Conservation (phyloP, 1,140 invertebrate species). For the Latrodectus geometricus region DNA sequence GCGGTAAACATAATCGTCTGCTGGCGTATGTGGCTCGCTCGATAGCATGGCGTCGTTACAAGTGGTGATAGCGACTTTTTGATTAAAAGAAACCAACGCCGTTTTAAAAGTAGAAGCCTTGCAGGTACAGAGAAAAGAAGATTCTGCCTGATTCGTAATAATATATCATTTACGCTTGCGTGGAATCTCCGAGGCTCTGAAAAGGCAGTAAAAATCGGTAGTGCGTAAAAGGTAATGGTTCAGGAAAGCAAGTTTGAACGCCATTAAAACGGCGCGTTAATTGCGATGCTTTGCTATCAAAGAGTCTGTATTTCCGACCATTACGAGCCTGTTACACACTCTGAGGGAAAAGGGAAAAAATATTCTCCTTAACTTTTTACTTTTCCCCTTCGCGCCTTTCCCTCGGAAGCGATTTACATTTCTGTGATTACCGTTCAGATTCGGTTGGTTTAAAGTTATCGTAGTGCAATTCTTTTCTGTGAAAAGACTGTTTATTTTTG, state of each 20-base stretch:
- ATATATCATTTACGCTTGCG: conserved; percentile 52
- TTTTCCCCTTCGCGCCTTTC: background rate
- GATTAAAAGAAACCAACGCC: conserved; percentile 42
- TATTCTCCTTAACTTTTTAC: background rate
- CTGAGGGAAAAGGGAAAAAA: background rate
- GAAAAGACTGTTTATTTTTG: background rate
- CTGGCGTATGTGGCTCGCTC: conserved; percentile 10
- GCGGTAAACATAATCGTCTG: conserved; percentile 55
- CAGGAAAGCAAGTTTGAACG: conserved; percentile 49
- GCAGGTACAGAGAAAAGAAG: conserved; percentile 25
- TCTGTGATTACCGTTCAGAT: conserved; percentile 13
- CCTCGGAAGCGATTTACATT: conserved; percentile 18
- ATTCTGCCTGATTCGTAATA: conserved; percentile 36
- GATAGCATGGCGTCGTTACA: conserved; percentile 29
- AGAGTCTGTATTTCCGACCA: conserved; percentile 33
- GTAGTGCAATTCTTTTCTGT: background rate
- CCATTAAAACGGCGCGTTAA: conserved; percentile 49
- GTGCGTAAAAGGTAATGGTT: conserved; percentile 52
- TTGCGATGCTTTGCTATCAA: conserved; percentile 50
- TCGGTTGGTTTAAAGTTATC: conserved; percentile 5
- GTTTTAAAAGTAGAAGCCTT: conserved; percentile 35
- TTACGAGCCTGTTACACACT: conserved; percentile 26
- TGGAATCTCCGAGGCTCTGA: conserved; percentile 34
- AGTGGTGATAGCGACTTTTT: conserved; percentile 49
- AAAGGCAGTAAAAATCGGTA: conserved; percentile 49